Evolutionary conservation across 2,888 invertebrate genomes (phyloP).

Genomic region (Andrena minutula): DNA sequence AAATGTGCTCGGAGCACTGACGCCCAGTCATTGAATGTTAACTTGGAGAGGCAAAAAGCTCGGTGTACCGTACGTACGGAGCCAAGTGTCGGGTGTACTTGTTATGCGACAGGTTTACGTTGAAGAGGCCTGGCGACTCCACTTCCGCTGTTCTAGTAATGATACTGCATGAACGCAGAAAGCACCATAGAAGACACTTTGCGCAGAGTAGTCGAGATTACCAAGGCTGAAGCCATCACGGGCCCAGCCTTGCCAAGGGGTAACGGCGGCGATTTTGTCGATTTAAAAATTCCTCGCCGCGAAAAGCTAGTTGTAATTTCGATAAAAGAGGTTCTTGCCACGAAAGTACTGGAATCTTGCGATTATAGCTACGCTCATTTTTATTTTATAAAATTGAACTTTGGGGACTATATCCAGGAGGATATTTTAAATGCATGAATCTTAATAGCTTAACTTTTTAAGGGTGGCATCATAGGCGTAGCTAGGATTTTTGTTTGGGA

Average conservation of each 20-base stretch:
- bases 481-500: too few species aligned
- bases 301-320: background rate
- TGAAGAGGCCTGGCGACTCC: conserved; percentile 34
- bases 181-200: conserved; percentile 20
- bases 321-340: background rate
- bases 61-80: conserved; percentile 27
- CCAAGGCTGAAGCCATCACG: conserved; percentile 10
- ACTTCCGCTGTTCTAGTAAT: conserved; percentile 57
- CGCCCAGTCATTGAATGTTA: conserved; percentile 25
- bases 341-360: background rate
- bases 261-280: conserved; percentile 10
- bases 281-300: conserved; percentile 13
- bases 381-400: background rate
- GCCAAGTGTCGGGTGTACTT: conserved; percentile 39
- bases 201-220: conserved; percentile 17
- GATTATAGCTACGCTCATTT: background rate
- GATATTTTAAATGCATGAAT: too few species aligned
- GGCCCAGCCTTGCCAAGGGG: background rate
- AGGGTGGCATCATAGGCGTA: background rate
- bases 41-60: conserved; percentile 23
- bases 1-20: background rate
- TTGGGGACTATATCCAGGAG: background rate
- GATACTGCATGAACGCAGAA: conserved; percentile 38
- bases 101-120: conserved; percentile 44
- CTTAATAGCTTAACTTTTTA: background rate